Evolutionary conservation across 2,113 vertebrate genomes (phyloP).

Genomic region (Ptyas mucosa): DNA sequence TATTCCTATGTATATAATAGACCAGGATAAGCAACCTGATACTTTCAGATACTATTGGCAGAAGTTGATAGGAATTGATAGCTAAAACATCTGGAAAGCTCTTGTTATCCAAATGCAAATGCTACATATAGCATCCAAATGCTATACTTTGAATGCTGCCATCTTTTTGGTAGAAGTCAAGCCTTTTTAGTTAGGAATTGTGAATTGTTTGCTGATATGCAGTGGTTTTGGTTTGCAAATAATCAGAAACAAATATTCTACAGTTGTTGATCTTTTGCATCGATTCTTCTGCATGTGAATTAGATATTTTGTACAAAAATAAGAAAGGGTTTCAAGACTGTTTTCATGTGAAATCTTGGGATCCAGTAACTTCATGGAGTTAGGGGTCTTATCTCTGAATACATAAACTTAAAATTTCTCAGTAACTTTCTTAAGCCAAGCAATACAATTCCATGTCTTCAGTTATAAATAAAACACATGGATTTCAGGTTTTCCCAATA

Average conservation of each 20-base stretch:
- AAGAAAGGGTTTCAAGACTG: neutral
- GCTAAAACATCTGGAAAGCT: neutral
- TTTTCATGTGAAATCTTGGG: neutral
- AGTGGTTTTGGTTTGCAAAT: neutral
- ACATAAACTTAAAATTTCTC: neutral
- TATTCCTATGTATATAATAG: neutral
- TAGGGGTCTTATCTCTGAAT: neutral
- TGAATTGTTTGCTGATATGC: neutral
- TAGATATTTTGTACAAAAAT: neutral
- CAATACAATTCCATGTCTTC: neutral
- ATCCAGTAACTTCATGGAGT: neutral
- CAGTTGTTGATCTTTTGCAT: neutral
- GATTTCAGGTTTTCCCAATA: neutral
- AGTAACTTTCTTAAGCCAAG: neutral
- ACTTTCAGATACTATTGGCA: neutral
- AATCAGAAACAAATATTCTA: neutral
- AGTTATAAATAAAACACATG: neutral
- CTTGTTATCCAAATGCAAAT: neutral
- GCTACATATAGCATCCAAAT: no score
- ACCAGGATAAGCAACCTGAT: neutral
- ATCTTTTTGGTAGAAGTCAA: neutral
- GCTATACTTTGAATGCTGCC: neutral
- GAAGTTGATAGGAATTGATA: neutral
- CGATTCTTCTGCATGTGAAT: neutral
- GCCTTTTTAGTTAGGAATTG: neutral